Evolutionary conservation across 2,797 vertebrate species (phyloP).

Genomic region (Steatocranus sp.): DNA sequence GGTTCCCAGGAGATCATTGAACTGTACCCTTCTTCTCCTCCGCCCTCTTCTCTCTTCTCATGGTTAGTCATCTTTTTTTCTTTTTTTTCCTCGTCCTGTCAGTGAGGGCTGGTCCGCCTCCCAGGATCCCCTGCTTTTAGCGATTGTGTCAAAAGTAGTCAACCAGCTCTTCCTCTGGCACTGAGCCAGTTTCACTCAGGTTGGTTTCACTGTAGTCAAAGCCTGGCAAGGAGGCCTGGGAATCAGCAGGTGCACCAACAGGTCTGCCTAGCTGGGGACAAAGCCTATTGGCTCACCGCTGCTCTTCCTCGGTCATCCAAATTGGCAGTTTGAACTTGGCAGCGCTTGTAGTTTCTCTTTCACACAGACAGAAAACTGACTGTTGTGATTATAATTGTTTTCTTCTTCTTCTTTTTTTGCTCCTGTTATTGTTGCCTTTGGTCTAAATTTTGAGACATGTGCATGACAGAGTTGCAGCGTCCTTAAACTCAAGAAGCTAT

Average conservation of each 20-base stretch:
- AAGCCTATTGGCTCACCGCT: slow-evolving; percentile 42
- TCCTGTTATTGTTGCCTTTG: not conserved
- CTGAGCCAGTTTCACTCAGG: slow-evolving; percentile 74
- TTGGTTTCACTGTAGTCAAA: slow-evolving; percentile 72
- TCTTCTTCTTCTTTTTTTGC: not conserved
- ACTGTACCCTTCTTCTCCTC: slow-evolving; percentile 36
- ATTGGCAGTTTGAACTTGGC: slow-evolving; percentile 48
- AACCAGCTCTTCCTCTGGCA: slow-evolving; percentile 69
- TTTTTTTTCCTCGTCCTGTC: slow-evolving; percentile 49
- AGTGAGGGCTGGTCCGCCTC: slow-evolving; percentile 47
- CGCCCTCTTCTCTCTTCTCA: slow-evolving; percentile 47
- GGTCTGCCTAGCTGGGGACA: slow-evolving; percentile 43
- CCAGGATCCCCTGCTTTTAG: slow-evolving; percentile 51
- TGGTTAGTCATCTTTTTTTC: slow-evolving; percentile 67
- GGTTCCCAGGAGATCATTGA: slow-evolving; percentile 69
- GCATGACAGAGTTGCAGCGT: not conserved
- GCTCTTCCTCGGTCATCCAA: slow-evolving; percentile 29
- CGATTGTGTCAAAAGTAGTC: slow-evolving; percentile 58
- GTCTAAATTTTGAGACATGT: not conserved
- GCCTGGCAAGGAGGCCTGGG: slow-evolving; percentile 64
- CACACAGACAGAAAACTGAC: not conserved
- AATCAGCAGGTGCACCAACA: slow-evolving; percentile 72
- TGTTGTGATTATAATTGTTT: not conserved
- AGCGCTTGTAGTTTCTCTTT: not conserved
- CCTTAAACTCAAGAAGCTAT: not conserved